phyloP scores from a whole-genome alignment of 2,888 invertebrate genomes.

The Eledona agricola region DNA sequence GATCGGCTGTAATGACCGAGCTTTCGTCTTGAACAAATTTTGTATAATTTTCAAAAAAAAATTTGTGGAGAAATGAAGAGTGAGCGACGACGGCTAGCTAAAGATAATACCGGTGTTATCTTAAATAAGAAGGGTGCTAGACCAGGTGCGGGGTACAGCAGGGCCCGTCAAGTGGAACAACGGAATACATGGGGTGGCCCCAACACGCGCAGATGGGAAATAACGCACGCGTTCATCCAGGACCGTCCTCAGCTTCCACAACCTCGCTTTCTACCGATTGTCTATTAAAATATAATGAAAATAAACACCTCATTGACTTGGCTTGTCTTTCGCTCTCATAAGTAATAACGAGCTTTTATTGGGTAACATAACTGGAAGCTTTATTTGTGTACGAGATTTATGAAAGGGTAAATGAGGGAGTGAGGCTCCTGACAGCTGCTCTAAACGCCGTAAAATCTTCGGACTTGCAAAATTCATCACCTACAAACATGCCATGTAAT shows the following conservation, averaged over 20 bases:
- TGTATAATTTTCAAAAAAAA: slow-evolving; percentile 21
- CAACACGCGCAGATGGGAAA: slow-evolving; percentile 42
- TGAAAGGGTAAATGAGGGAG: slow-evolving; percentile 11
- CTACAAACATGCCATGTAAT: no score
- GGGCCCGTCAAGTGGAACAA: slow-evolving; percentile 52
- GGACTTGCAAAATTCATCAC: slow-evolving; percentile 1
- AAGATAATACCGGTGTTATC: slow-evolving; percentile 49
- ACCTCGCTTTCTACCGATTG: not conserved
- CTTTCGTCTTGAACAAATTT: slow-evolving; percentile 13
- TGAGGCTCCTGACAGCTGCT: slow-evolving; percentile 12
- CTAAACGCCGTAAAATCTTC: no score
- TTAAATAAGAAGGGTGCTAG: slow-evolving; percentile 47
- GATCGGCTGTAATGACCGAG: slow-evolving; percentile 28
- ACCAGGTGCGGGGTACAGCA: slow-evolving; percentile 53
- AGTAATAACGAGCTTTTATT: slow-evolving; percentile 11
- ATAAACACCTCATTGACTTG: slow-evolving; percentile 2
- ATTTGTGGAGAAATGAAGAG: slow-evolving; percentile 17
- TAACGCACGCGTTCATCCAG: slow-evolving; percentile 36
- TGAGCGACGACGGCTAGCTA: slow-evolving; percentile 25
- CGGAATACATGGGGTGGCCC: slow-evolving; percentile 34
- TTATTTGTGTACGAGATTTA: slow-evolving; percentile 11
- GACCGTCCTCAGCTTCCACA: slow-evolving; percentile 15
- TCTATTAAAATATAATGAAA: not conserved
- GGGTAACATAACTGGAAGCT: slow-evolving; percentile 12
- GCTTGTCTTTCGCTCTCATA: slow-evolving; percentile 4